These are phyloP conservation scores for Lepilemur septentrionalis DNA, from an alignment of 2,797 vertebrate genomes.

Conservation along the genomic window DNA sequence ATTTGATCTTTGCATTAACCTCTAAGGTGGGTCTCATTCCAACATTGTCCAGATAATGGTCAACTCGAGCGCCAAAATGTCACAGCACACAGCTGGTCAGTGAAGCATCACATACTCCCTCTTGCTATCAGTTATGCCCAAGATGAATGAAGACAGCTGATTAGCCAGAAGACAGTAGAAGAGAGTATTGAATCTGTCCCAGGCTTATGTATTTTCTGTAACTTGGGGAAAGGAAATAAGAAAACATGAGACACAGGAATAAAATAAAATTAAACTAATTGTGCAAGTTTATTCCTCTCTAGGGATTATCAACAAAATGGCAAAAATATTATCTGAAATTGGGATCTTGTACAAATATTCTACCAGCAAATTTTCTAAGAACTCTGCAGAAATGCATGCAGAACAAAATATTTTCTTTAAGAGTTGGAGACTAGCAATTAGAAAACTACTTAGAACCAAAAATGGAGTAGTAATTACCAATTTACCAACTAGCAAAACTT, in stretches of 20 bases:
- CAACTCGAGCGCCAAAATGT: neutral
- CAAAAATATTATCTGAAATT: neutral
- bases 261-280: conserved; percentile 4
- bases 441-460: neutral
- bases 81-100: neutral
- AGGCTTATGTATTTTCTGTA: neutral
- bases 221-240: neutral
- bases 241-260: neutral
- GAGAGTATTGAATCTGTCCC: neutral
- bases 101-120: neutral
- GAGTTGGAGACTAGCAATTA: neutral
- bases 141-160: neutral
- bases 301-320: neutral
- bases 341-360: neutral
- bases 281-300: neutral
- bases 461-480: neutral
- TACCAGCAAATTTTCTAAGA: neutral
- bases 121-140: neutral
- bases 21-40: neutral
- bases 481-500: neutral
- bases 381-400: neutral
- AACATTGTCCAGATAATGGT: neutral
- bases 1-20: neutral
- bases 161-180: neutral
- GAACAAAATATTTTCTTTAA: neutral